phyloP scores from a whole-genome alignment of 2,113 vertebrate species.

The Forbesichthys agassizii region DNA sequence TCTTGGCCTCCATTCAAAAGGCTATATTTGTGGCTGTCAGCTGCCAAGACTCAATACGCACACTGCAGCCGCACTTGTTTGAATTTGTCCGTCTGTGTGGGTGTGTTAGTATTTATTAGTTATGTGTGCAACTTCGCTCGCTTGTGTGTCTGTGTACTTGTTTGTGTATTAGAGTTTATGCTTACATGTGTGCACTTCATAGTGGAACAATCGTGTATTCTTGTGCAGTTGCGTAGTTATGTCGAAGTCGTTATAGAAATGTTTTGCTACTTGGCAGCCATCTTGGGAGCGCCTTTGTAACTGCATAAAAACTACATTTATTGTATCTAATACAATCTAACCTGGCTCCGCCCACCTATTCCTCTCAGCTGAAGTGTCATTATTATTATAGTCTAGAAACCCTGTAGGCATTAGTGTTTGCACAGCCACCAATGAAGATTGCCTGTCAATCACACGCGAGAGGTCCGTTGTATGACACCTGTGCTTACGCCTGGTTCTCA shows the following conservation, averaged over 20 bases:
- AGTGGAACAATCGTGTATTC: constrained; percentile 6
- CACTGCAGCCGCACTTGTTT: neutral
- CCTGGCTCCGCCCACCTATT: too few species aligned
- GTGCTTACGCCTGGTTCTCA: too few species aligned
- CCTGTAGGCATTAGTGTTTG: too few species aligned
- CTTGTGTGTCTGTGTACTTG: neutral
- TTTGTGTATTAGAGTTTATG: neutral
- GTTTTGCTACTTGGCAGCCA: neutral
- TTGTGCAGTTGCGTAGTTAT: constrained; percentile 5
- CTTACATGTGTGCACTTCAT: constrained; percentile 42
- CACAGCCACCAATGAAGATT: too few species aligned
- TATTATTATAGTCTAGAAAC: too few species aligned
- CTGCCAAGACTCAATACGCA: too few species aligned
- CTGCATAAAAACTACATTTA: too few species aligned
- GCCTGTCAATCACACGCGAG: too few species aligned
- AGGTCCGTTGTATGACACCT: too few species aligned
- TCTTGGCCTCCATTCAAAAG: neutral
- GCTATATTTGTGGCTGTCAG: neutral
- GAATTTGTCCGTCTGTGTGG: neutral
- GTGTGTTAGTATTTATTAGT: neutral
- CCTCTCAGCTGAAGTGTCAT: too few species aligned
- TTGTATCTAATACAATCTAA: too few species aligned
- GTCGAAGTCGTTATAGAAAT: too few species aligned
- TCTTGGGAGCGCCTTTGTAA: neutral
- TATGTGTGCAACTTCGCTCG: constrained; percentile 29